These are phyloP conservation scores for Lasioglossum lativentre DNA, from an alignment of 2,888 invertebrate species.

Conservation along the genomic window DNA sequence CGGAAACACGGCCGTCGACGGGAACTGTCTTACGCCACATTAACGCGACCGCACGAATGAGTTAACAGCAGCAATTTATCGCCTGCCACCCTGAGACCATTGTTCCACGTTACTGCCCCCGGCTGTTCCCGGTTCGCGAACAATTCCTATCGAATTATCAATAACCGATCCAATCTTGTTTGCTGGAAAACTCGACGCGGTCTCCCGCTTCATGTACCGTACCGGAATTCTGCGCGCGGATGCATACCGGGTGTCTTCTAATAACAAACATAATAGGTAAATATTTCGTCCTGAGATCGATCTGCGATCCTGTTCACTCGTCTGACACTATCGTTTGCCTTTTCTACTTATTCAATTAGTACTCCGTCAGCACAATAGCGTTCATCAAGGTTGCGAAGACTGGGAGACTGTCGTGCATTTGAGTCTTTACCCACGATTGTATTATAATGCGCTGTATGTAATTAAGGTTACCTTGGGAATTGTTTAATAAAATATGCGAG, in stretches of 20 bases:
- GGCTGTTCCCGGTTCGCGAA: not conserved
- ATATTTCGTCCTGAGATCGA: not conserved
- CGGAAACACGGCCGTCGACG: not conserved
- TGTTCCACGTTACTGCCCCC: not conserved
- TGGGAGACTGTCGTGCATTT: not conserved
- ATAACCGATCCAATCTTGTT: not conserved
- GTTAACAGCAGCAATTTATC: slow-evolving; percentile 4
- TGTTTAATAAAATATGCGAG: too few relatives aligned
- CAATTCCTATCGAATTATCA: slow-evolving; percentile 7
- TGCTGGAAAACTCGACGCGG: not conserved
- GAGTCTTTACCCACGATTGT: not conserved
- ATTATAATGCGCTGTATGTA: not conserved
- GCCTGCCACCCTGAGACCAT: not conserved
- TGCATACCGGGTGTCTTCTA: not conserved
- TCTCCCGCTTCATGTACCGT: not conserved
- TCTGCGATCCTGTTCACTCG: not conserved
- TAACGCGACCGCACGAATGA: slow-evolving; percentile 1
- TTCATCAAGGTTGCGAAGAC: not conserved
- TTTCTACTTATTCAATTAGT: not conserved
- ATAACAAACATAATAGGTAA: not conserved
- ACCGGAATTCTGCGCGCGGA: not conserved
- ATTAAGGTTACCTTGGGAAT: not conserved
- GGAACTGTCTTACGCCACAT: slow-evolving; percentile 3
- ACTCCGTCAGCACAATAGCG: too few relatives aligned
- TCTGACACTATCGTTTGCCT: not conserved